Base-by-base conservation (phyloP, 2,888 invertebrate genomes). In the Drosophila mimica region DNA sequence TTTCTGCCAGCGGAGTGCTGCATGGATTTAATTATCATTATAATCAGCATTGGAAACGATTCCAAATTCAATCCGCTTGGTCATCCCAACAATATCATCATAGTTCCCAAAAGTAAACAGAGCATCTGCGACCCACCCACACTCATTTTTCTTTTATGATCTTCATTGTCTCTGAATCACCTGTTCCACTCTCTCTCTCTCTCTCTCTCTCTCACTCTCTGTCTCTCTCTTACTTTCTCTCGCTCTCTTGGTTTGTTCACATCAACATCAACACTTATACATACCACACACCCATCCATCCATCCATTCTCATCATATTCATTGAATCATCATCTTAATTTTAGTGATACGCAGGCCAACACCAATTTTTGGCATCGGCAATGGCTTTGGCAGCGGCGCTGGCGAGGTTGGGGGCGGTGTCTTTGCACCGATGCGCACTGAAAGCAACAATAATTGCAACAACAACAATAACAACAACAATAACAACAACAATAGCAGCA, bases 261-360 rank as follows among this genome's bases (percentile, higher is more conserved):
- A 17, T 46, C 13, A 51, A 17, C 53, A 52, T 36, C 56, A 33
- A 49, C 56, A 68, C 62, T 28, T 9, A 54, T 48, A 56, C 51
- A 63, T 28, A 69, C 72, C 72, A 68, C 28, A 59, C 70, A 25
- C 25, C 25, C 25, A 25, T 25, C 25, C 25, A 25, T 25, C 67
- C 72, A 67, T 46, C 74, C 81, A 74, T 75, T 70, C 78, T 75
- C 78, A 87, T 84, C 84, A 87, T 88, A 86, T 76, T 91, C 88
- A 91, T 91, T 91, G 86, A 88, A 89, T 92, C 92, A 89, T 89
- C 88, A 92, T 92, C 91, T 92, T 90, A 88, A 91, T 93, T 92
- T 92, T 93, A 93, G 93, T 92, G 91, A 92, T 93, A 91, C 92
- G 93, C 90, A 96, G 96, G 93, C 96, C 96, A 61, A 74, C 88